phyloP scores from a whole-genome alignment of 2,888 invertebrate genomes.

The Geotrupes spiniger region DNA sequence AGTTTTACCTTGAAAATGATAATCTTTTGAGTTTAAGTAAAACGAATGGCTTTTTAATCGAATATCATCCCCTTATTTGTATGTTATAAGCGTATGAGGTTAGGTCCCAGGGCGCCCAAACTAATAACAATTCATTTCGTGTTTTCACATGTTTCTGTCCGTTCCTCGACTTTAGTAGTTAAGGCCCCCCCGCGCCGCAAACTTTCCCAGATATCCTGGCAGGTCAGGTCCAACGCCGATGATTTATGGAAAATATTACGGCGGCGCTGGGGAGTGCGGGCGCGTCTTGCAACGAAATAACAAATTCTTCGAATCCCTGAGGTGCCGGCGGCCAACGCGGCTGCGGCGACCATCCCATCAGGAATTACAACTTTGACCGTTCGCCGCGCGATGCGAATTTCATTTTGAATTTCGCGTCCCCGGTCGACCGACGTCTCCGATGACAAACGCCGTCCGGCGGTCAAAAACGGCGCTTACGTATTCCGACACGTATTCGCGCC shows the following conservation, averaged over 20 bases:
- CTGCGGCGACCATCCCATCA: constrained; percentile 35
- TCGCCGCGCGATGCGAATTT: constrained; percentile 43
- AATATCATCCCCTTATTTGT: constrained; percentile 26
- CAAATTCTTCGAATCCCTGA: constrained; percentile 45
- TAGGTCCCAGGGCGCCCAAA: constrained; percentile 27
- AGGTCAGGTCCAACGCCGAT: constrained; percentile 47
- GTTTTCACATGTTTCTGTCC: constrained; percentile 34
- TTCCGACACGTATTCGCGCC: constrained; percentile 34
- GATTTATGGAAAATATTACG: constrained; percentile 55
- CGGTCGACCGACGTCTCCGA: constrained; percentile 27
- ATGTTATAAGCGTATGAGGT: constrained; percentile 27
- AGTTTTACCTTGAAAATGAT: too few species aligned
- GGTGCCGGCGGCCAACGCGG: constrained; percentile 36
- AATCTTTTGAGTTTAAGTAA: too few species aligned
- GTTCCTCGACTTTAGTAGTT: constrained; percentile 34
- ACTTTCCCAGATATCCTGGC: constrained; percentile 42
- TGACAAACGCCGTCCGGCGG: constrained; percentile 23
- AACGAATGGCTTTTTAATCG: constrained; percentile 8
- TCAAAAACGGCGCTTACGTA: constrained; percentile 36
- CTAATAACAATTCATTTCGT: constrained; percentile 47
- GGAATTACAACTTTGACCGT: constrained; percentile 44
- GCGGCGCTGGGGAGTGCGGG: constrained; percentile 34
- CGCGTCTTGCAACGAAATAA: constrained; percentile 43
- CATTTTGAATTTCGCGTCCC: constrained; percentile 41
- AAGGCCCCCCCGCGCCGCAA: constrained; percentile 38